These are phyloP conservation scores for Troglohyphantes excavatus DNA, from an alignment of 2,888 invertebrate species.

Conservation along the genomic window DNA sequence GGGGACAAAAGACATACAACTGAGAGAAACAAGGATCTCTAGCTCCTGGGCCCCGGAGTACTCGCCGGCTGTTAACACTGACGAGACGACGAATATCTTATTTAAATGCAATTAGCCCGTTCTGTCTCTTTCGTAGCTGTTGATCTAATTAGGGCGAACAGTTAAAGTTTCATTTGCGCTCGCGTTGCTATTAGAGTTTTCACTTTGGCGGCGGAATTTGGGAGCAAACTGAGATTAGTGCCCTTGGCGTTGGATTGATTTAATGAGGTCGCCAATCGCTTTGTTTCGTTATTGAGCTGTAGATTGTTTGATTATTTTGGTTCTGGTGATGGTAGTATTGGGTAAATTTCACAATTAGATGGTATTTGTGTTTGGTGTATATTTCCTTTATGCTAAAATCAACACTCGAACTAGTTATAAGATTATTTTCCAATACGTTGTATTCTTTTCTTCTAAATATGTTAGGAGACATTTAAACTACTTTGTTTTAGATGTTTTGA, in stretches of 20 bases:
- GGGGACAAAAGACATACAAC: constrained; percentile 38
- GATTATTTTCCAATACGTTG: too few relatives aligned
- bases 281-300: too few relatives aligned
- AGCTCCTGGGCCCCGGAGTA: constrained; percentile 1
- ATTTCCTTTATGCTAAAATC: too few relatives aligned
- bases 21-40: neutral
- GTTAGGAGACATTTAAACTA: too few relatives aligned
- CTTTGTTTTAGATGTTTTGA: too few relatives aligned
- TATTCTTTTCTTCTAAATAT: too few relatives aligned
- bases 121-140: constrained; percentile 39
- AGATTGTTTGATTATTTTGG: too few relatives aligned
- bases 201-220: neutral
- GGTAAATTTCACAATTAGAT: too few relatives aligned
- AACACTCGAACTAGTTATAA: too few relatives aligned
- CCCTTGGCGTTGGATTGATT: neutral
- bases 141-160: constrained; percentile 49
- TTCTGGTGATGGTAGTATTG: too few relatives aligned
- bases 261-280: constrained; percentile 7
- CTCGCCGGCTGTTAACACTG: constrained; percentile 8
- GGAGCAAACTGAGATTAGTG: constrained; percentile 11
- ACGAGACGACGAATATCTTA: constrained; percentile 42
- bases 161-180: constrained; percentile 51
- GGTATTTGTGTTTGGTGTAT: too few relatives aligned
- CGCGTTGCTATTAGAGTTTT: constrained; percentile 16
- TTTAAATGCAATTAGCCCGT: constrained; percentile 68